Evolutionary conservation across 2,113 vertebrate species (phyloP), one percentile per base, ranked within the genome.

Genomic region (Talpa occidentalis): DNA sequence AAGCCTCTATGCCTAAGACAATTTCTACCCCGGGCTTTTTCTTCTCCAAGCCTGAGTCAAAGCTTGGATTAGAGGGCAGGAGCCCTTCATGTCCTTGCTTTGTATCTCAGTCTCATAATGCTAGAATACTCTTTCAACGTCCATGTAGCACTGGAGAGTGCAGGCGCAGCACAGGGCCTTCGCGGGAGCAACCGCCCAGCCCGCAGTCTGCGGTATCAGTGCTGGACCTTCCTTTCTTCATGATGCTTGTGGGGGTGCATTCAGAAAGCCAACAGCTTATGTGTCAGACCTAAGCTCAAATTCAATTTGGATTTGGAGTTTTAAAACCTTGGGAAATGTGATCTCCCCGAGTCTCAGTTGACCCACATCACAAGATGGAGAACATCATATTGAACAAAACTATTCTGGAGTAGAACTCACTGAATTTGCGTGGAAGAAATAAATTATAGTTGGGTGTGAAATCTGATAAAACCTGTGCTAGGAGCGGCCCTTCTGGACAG

Each of bases 201-300:
- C n/a, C n/a, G n/a, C n/a, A n/a, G n/a, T 14, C 30, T 66, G 14
- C n/a, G 64, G 15, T 28, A 14, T n/a, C 24, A 66, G 32, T 3
- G 32, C 64, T n/a, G 32, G 64, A 66, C 64, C 64, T 66, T 66
- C 30, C 14, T 66, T 66, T 67, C 30, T 66, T 69, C 60, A 6
- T 4, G 22, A 28, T 15, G 0, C 19, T n/a, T 6, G 22, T 0
- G 14, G 7, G 52, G 35, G 0, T 42, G 44, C 26, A n/a, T 16
- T 42, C 44, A 32, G 28, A 21, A 42, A 42, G 35, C 59, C 47
- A 40, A 40, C 28, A 21, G 16, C 28, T 19, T 10, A 5, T 19
- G 49, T 1, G 0, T 19, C 30, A 59, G 59, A 40, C 66, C 28
- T 86, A 49, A 70, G 21, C 44, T 77, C 56, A 82, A 49, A 77